Evolutionary conservation across 2,888 invertebrate species (phyloP).

Genomic region (Altica lythri): DNA sequence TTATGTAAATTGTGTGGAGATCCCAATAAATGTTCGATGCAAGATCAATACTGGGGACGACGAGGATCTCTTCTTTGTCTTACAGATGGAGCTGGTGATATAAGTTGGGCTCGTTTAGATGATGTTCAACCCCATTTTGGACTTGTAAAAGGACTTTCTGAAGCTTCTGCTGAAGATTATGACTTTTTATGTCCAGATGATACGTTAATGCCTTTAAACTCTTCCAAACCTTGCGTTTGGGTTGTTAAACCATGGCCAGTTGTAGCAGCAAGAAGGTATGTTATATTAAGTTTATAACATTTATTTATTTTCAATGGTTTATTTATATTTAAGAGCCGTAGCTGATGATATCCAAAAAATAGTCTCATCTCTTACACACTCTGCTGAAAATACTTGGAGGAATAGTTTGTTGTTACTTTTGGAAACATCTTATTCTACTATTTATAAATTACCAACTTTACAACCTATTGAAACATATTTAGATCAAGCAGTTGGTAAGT

Average conservation of each 20-base stretch:
- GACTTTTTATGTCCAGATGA: slow-evolving; percentile 80
- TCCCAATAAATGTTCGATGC: slow-evolving; percentile 63
- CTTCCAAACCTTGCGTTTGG: slow-evolving; percentile 74
- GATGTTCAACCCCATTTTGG: slow-evolving; percentile 71
- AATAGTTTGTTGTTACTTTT: slow-evolving; percentile 66
- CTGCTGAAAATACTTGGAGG: slow-evolving; percentile 59
- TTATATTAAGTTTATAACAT: neutral
- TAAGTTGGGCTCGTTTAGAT: slow-evolving; percentile 79
- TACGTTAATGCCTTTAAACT: slow-evolving; percentile 63
- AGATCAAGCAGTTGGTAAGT: slow-evolving; percentile 58
- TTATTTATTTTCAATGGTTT: neutral
- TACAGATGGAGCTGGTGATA: slow-evolving; percentile 76
- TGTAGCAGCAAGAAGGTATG: slow-evolving; percentile 68
- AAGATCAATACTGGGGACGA: slow-evolving; percentile 83
- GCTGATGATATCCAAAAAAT: slow-evolving; percentile 62
- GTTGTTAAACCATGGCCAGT: slow-evolving; percentile 79
- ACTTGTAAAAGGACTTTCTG: slow-evolving; percentile 56
- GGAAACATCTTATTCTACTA: slow-evolving; percentile 62
- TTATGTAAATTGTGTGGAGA: slow-evolving; percentile 74
- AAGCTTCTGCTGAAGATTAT: slow-evolving; percentile 60
- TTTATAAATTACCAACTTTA: slow-evolving; percentile 63
- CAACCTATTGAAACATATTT: slow-evolving; percentile 71
- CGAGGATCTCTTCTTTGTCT: slow-evolving; percentile 82
- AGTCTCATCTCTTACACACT: slow-evolving; percentile 56
- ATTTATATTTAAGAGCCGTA: slow-evolving; percentile 50